A percentile compares a stretch with the other conserved stretches of the same genome.
Evolutionary conservation across 2,797 vertebrate species (phyloP).

Genomic region (Sebastes matsubarae): DNA sequence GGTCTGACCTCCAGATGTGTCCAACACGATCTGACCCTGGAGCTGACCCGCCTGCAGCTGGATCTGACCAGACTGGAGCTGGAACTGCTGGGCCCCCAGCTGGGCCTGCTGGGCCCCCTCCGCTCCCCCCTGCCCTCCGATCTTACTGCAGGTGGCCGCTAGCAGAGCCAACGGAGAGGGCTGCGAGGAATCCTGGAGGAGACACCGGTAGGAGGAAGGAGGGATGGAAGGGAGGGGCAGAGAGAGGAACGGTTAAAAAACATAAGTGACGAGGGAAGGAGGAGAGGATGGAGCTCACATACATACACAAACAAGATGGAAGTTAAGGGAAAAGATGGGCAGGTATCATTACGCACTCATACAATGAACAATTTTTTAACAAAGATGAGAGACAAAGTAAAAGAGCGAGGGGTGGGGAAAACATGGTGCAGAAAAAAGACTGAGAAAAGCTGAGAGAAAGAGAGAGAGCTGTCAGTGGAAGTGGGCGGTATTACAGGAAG

Average conservation of each 20-base stretch:
- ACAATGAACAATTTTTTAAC: slow-evolving; percentile 16
- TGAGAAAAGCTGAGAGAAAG: slow-evolving; percentile 47
- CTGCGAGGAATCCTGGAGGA: slow-evolving; percentile 90
- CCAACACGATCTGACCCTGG: slow-evolving; percentile 92
- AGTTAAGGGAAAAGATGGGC: neutral
- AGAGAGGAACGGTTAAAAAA: slow-evolving; percentile 16
- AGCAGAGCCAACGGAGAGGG: slow-evolving; percentile 97
- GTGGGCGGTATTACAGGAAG: slow-evolving; percentile 89
- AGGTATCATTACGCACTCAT: slow-evolving; percentile 3
- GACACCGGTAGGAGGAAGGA: neutral
- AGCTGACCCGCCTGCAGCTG: slow-evolving; percentile 77
- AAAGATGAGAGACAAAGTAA: slow-evolving; percentile 22
- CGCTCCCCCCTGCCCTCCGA: slow-evolving; percentile 90
- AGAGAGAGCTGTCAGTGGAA: slow-evolving; percentile 78
- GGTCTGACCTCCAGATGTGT: slow-evolving; percentile 92
- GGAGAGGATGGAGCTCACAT: slow-evolving; percentile 11
- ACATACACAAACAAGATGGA: slow-evolving; percentile 22
- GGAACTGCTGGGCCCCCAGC: slow-evolving; percentile 85
- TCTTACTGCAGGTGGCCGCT: slow-evolving; percentile 99
- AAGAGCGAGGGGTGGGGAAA: slow-evolving; percentile 29
- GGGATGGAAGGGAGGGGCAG: slow-evolving; percentile 17
- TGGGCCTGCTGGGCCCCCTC: slow-evolving; percentile 83
- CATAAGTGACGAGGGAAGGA: slow-evolving; percentile 8
- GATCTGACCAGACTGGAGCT: slow-evolving; percentile 85
- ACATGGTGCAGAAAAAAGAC: slow-evolving; percentile 51